phyloP scores from a whole-genome alignment of 2,888 invertebrate genomes.

The Limnephilus lunatus region DNA sequence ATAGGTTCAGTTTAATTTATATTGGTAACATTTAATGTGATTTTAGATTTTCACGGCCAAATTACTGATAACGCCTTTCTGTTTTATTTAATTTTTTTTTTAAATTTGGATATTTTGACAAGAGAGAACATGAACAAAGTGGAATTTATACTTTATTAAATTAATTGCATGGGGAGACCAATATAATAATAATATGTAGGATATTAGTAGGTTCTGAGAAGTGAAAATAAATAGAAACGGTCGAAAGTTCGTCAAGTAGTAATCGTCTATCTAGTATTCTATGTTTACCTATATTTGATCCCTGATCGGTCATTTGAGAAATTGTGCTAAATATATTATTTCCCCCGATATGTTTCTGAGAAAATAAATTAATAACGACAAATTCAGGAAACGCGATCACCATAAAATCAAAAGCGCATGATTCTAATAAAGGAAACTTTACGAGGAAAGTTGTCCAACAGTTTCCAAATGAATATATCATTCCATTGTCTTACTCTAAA shows the following conservation, averaged over 20 bases:
- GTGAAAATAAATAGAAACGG: not conserved
- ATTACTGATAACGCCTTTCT: too few species aligned
- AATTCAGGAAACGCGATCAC: not conserved
- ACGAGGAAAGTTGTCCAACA: not conserved
- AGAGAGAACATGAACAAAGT: too few species aligned
- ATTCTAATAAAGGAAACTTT: conserved; percentile 8
- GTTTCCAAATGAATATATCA: not conserved
- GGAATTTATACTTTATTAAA: too few species aligned
- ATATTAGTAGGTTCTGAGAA: too few species aligned
- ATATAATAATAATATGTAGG: too few species aligned
- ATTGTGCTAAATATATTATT: not conserved
- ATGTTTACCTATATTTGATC: not conserved
- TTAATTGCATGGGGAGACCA: too few species aligned
- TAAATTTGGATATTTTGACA: too few species aligned
- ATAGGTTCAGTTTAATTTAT: too few species aligned
- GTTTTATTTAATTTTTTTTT: too few species aligned
- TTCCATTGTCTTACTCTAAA: conserved; percentile 15
- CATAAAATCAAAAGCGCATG: conserved; percentile 1
- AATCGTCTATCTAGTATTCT: not conserved
- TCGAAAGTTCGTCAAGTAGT: not conserved
- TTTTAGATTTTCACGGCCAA: too few species aligned
- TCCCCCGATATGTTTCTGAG: not conserved
- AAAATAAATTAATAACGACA: not conserved
- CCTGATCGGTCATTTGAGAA: not conserved
- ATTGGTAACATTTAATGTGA: too few species aligned